phyloP scores from a whole-genome alignment of 2,888 invertebrate genomes.

The Iphiclides podalirius region DNA sequence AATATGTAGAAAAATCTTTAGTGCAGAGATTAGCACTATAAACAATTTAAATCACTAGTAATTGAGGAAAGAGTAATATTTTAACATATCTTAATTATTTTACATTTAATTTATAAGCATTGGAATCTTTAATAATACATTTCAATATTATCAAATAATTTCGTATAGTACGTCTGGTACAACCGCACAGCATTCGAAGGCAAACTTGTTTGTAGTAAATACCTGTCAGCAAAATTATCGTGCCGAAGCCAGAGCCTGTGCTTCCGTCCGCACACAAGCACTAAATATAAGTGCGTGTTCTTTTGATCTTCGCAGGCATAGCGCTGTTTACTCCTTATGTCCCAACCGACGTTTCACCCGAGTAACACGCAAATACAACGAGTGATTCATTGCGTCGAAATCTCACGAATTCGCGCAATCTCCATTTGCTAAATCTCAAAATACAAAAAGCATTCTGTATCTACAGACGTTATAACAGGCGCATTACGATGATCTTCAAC shows the following conservation, averaged over 20 bases:
- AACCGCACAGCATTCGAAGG: slow-evolving; percentile 47
- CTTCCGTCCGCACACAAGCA: slow-evolving; percentile 15
- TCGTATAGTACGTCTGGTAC: slow-evolving; percentile 24
- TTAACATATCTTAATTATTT: neutral
- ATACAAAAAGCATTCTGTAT: neutral
- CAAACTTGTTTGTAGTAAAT: slow-evolving; percentile 45
- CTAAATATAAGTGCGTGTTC: slow-evolving; percentile 12
- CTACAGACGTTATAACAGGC: no score
- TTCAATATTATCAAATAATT: slow-evolving; percentile 20
- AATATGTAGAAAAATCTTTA: no score
- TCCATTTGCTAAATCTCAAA: slow-evolving; percentile 1
- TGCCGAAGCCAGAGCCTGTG: slow-evolving; percentile 30
- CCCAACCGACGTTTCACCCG: neutral
- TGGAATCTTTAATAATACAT: neutral
- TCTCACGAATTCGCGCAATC: neutral
- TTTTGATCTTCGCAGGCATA: slow-evolving; percentile 15
- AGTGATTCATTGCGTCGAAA: slow-evolving; percentile 12
- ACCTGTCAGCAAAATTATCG: slow-evolving; percentile 37
- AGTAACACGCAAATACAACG: slow-evolving; percentile 1
- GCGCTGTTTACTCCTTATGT: slow-evolving; percentile 15
- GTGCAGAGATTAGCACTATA: no score
- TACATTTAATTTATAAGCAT: neutral
- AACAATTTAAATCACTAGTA: neutral
- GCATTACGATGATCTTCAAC: neutral
- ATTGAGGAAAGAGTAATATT: neutral